Evolutionary conservation across 2,888 invertebrate genomes (phyloP).

Genomic region (Eurois occulta): DNA sequence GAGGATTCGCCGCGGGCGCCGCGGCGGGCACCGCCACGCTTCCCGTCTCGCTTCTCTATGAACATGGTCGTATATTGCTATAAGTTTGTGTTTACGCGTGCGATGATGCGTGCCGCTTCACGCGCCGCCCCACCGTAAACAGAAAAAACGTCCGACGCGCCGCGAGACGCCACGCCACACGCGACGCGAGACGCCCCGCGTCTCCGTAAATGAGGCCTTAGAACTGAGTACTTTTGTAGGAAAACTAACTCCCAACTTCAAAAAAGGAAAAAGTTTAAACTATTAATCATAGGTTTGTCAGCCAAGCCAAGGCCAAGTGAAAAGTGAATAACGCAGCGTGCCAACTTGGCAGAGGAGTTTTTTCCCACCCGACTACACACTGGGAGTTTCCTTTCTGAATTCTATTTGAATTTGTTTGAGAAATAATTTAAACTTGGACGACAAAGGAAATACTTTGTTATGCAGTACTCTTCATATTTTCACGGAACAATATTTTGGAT

Average conservation of each 20-base stretch:
- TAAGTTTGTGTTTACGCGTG: too few species aligned
- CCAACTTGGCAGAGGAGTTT: slow-evolving; percentile 58
- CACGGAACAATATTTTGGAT: slow-evolving; percentile 43
- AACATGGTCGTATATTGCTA: too few species aligned
- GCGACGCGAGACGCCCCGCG: too few species aligned
- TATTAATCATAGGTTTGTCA: slow-evolving; percentile 71
- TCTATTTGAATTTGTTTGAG: slow-evolving; percentile 73
- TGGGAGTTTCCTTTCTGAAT: slow-evolving; percentile 72
- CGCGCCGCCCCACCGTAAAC: too few species aligned
- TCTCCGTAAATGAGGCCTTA: too few species aligned
- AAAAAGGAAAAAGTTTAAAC: slow-evolving; percentile 41
- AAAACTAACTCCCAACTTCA: slow-evolving; percentile 4
- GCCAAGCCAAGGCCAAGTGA: slow-evolving; percentile 55
- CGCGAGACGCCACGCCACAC: too few species aligned
- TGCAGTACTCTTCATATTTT: slow-evolving; percentile 60
- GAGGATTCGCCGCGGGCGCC: too few species aligned
- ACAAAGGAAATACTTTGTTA: slow-evolving; percentile 65
- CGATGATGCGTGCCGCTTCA: too few species aligned
- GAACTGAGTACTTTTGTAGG: neutral
- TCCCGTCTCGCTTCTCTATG: too few species aligned
- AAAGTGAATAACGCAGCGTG: slow-evolving; percentile 76
- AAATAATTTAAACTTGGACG: slow-evolving; percentile 70
- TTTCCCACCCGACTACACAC: slow-evolving; percentile 65
- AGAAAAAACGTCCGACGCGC: too few species aligned
- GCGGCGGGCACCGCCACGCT: too few species aligned